Percentiles rank a stretch among this genome's conserved stretches.
Conservation (phyloP, 2,888 invertebrate genomes). For the Phaonia tiefii region DNA sequence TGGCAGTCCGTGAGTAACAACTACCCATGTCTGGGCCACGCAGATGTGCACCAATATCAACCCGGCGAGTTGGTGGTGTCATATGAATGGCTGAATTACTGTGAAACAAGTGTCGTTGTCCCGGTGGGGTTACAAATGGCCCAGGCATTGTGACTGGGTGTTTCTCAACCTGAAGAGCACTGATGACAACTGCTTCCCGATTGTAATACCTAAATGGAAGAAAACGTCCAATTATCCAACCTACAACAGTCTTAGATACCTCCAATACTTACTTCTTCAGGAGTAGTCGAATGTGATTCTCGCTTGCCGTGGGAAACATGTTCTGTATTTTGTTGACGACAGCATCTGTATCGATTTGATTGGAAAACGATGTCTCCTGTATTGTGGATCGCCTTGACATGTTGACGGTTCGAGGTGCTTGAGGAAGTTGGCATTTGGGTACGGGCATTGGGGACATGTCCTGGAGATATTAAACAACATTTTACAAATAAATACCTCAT, state of each 20-base stretch:
- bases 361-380: constrained; percentile 85
- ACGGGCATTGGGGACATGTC: constrained; percentile 80
- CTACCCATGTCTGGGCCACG: constrained; percentile 67
- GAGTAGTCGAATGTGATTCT: constrained; percentile 92
- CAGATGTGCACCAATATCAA: constrained; percentile 76
- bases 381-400: constrained; percentile 79
- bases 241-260: background rate
- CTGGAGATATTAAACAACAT: constrained; percentile 66
- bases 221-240: background rate
- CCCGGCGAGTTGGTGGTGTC: constrained; percentile 86
- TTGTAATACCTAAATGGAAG: constrained; percentile 88
- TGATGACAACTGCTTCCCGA: constrained; percentile 94
- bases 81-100: constrained; percentile 84
- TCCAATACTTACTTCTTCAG: constrained; percentile 89
- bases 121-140: constrained; percentile 88
- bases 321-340: constrained; percentile 90
- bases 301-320: constrained; percentile 95
- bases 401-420: constrained; percentile 74
- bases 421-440: constrained; percentile 71
- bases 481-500: background rate
- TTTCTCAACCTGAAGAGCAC: constrained; percentile 95
- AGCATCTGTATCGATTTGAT: constrained; percentile 86
- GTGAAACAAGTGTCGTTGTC: constrained; percentile 83
- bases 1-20: constrained; percentile 78
- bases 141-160: constrained; percentile 94